These are phyloP conservation scores for Gryon sp. DNA, from an alignment of 1,140 invertebrate species.

Conservation along the genomic window DNA sequence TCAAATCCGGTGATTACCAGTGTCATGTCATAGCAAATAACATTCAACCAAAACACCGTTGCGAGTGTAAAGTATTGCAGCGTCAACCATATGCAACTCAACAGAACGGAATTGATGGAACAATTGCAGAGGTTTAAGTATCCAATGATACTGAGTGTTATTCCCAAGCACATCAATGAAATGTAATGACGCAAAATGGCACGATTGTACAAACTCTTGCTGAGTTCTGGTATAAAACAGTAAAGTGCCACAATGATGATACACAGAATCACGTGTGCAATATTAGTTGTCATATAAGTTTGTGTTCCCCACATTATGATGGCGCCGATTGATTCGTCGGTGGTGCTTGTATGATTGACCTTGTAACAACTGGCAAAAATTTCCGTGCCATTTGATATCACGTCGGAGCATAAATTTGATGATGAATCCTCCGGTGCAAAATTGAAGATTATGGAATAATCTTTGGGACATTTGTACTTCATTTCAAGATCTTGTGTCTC, in stretches of 20 bases:
- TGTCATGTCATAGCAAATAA: constrained; percentile 72
- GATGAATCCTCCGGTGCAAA: constrained; percentile 19
- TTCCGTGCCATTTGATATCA: constrained; percentile 61
- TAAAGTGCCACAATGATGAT: constrained; percentile 67
- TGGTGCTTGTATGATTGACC: neutral
- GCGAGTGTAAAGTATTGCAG: constrained; percentile 71
- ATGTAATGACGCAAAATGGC: constrained; percentile 70
- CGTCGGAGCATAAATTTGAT: constrained; percentile 47
- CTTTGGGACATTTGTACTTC: constrained; percentile 27
- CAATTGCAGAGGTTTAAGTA: constrained; percentile 60
- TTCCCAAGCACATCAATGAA: constrained; percentile 64
- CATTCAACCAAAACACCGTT: constrained; percentile 72
- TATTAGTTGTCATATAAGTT: constrained; percentile 71
- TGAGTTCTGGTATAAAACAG: constrained; percentile 62
- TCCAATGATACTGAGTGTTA: constrained; percentile 58
- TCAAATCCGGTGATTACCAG: constrained; percentile 67
- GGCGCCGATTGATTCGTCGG: constrained; percentile 24
- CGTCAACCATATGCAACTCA: constrained; percentile 64
- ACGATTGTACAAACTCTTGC: constrained; percentile 67
- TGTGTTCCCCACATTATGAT: constrained; percentile 70
- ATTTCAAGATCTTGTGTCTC: neutral
- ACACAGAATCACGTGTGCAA: constrained; percentile 68
- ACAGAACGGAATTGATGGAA: constrained; percentile 36
- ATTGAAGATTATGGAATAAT: constrained; percentile 14
- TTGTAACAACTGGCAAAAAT: constrained; percentile 61